Evolutionary conservation across 2,113 vertebrate genomes (phyloP).

Genomic region (Colius striatus): DNA sequence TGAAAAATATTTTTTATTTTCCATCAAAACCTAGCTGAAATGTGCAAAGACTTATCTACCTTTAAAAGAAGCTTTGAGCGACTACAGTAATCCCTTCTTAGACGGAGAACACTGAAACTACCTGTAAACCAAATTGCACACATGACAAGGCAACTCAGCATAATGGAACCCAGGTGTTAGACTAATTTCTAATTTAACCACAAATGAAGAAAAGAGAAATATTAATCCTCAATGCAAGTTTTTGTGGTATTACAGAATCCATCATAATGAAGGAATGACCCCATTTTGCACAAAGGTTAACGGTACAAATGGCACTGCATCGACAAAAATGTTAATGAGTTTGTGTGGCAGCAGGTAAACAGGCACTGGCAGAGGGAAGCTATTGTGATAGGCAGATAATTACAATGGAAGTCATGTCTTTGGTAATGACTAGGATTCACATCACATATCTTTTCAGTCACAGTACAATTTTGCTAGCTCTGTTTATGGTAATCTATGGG

Average conservation of each 20-base stretch:
- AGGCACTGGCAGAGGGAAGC: slow-evolving; percentile 47
- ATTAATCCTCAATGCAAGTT: slow-evolving; percentile 67
- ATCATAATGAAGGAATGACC: slow-evolving; percentile 72
- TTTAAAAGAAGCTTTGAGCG: slow-evolving; percentile 34
- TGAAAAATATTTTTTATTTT: background rate
- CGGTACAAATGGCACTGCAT: slow-evolving; percentile 50
- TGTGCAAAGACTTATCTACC: background rate
- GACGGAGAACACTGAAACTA: slow-evolving; percentile 21
- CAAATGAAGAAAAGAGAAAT: slow-evolving; percentile 75
- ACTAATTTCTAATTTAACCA: slow-evolving; percentile 75
- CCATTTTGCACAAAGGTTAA: slow-evolving; percentile 70
- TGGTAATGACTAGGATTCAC: slow-evolving; percentile 71
- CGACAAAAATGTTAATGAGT: slow-evolving; percentile 72
- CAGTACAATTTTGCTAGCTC: slow-evolving; percentile 64
- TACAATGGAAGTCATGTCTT: slow-evolving; percentile 74
- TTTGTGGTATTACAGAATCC: slow-evolving; percentile 65
- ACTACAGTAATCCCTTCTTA: slow-evolving; percentile 24
- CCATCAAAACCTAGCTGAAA: background rate
- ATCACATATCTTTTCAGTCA: slow-evolving; percentile 73
- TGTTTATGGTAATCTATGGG: slow-evolving; percentile 74
- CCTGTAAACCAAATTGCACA: slow-evolving; percentile 38
- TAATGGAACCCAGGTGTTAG: slow-evolving; percentile 72
- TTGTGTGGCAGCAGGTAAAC: slow-evolving; percentile 64
- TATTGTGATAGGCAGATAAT: slow-evolving; percentile 67
- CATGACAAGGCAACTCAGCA: slow-evolving; percentile 38